Percentiles rank a stretch among this genome's conserved stretches.
Conservation (phyloP, 1,140 invertebrate genomes). For the Cotesia typhae region DNA sequence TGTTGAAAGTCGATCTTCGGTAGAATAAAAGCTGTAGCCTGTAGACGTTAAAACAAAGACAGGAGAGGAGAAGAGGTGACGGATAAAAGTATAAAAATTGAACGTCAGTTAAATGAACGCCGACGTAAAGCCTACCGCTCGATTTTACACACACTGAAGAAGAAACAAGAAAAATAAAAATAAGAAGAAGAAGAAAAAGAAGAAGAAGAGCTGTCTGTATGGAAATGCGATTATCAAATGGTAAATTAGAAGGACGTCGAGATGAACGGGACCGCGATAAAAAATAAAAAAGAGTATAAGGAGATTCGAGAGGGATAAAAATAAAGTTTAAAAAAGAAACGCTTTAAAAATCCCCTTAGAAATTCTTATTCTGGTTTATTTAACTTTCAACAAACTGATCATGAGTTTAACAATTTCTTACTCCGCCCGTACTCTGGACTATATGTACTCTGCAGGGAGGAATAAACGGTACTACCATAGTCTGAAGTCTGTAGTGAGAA, state of each 20-base stretch:
- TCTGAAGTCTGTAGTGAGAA: neutral
- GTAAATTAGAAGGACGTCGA: constrained; percentile 34
- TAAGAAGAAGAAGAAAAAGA: too few species aligned
- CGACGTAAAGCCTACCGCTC: constrained; percentile 27
- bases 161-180: too few species aligned
- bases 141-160: neutral
- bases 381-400: too few species aligned
- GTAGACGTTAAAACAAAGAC: neutral
- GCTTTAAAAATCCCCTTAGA: neutral
- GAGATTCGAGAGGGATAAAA: neutral
- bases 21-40: neutral
- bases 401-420: too few species aligned
- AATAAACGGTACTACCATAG: neutral
- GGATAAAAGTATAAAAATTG: constrained; percentile 28
- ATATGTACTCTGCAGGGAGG: neutral
- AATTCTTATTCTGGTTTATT: too few species aligned
- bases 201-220: constrained; percentile 32
- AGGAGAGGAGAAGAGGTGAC: neutral
- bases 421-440: too few species aligned
- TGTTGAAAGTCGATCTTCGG: neutral
- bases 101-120: constrained; percentile 33
- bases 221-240: constrained; percentile 37
- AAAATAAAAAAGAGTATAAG: neutral
- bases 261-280: constrained; percentile 18
- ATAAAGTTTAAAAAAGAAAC: neutral